A percentile compares a stretch with the other conserved stretches of the same genome.
Conservation (phyloP, 1,140 invertebrate genomes). For the Zeugodacus cucurbitae region DNA sequence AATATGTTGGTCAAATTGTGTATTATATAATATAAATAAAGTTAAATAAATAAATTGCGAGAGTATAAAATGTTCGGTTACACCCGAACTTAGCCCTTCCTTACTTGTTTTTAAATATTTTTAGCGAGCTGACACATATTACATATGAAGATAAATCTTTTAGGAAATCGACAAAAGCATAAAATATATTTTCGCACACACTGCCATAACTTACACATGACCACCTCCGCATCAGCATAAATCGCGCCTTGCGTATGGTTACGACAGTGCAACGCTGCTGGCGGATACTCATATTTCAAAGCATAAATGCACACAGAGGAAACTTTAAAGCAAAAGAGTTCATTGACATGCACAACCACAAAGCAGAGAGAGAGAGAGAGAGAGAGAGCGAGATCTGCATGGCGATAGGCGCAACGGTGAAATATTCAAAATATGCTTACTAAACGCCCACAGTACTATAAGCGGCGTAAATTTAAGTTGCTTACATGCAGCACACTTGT, state of each 20-base stretch:
- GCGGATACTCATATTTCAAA: conserved; percentile 3
- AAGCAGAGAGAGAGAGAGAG: background rate
- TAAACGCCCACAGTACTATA: background rate
- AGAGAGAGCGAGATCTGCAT: no score
- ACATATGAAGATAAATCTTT: no score
- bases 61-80: no score
- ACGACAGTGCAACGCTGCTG: background rate
- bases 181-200: background rate
- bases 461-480: background rate
- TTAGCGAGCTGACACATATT: no score
- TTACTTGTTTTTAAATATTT: no score
- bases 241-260: background rate
- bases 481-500: background rate
- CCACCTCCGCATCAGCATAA: background rate
- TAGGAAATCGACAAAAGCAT: background rate
- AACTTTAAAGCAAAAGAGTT: background rate
- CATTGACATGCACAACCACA: background rate
- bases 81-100: no score
- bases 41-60: no score
- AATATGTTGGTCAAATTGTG: no score
- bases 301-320: background rate
- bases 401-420: background rate
- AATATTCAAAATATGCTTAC: background rate
- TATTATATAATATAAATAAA: no score
- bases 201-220: background rate